Evolutionary conservation across 2,113 vertebrate genomes (phyloP).

Genomic region (Corvus hawaiiensis): DNA sequence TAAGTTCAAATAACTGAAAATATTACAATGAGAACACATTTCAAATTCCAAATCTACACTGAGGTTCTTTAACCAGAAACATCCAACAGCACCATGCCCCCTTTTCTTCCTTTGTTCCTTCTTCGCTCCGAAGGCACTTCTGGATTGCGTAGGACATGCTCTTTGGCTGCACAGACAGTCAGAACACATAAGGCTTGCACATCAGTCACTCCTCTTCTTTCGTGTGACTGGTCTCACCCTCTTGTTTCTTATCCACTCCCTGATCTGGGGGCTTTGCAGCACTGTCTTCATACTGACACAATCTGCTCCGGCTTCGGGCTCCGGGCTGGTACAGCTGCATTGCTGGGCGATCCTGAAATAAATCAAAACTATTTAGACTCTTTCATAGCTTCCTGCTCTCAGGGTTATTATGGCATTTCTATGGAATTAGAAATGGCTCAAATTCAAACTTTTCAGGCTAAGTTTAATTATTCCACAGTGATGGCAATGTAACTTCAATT

Average conservation of each 20-base stretch:
- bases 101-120: constrained; percentile 59
- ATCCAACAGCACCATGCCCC: constrained; percentile 65
- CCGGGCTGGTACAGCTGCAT: constrained; percentile 98
- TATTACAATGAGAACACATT: constrained; percentile 62
- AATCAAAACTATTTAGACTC: constrained; percentile 40
- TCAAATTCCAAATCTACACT: constrained; percentile 59
- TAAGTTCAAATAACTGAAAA: constrained; percentile 63
- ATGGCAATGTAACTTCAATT: neutral
- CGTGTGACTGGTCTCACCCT: constrained; percentile 78
- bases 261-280: constrained; percentile 65
- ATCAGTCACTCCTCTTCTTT: constrained; percentile 79
- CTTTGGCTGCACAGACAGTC: constrained; percentile 81
- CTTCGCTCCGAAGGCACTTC: constrained; percentile 86
- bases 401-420: neutral
- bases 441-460: neutral
- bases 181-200: constrained; percentile 72
- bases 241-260: constrained; percentile 77
- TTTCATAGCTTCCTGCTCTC: neutral
- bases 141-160: constrained; percentile 78
- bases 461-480: neutral
- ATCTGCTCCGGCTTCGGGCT: constrained; percentile 83
- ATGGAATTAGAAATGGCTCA: neutral
- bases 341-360: constrained; percentile 90
- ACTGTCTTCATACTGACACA: constrained; percentile 68
- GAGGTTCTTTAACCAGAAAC: constrained; percentile 64